Conservation (phyloP, 2,888 invertebrate genomes). For the Pterostichus niger region DNA sequence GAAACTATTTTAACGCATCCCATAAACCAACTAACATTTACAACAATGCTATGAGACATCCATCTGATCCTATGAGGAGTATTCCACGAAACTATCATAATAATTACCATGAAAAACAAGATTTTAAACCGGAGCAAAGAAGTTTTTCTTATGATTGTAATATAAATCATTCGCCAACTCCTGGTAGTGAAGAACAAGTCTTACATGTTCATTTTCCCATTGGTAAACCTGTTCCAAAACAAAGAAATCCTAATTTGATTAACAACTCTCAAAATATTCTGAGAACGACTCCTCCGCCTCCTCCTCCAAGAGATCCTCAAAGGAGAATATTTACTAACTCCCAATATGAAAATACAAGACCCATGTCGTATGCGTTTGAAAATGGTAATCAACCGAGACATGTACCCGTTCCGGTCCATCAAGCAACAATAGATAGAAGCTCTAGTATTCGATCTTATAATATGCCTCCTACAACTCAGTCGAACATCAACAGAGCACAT, state of each 20-base stretch:
- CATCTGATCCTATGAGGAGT: slow-evolving; percentile 16
- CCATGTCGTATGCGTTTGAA: slow-evolving; percentile 80
- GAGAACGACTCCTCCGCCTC: slow-evolving; percentile 83
- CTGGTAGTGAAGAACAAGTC: slow-evolving; percentile 71
- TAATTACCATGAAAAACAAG: slow-evolving; percentile 12
- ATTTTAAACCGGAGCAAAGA: slow-evolving; percentile 70
- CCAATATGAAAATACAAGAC: slow-evolving; percentile 76
- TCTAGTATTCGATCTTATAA: slow-evolving; percentile 66
- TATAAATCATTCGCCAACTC: slow-evolving; percentile 73
- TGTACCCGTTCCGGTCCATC: slow-evolving; percentile 71
- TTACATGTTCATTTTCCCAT: slow-evolving; percentile 74
- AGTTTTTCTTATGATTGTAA: slow-evolving; percentile 75
- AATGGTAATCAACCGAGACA: slow-evolving; percentile 72
- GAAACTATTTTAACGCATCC: slow-evolving; percentile 61
- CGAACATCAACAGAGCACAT: slow-evolving; percentile 67
- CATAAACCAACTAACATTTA: slow-evolving; percentile 58
- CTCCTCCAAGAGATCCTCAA: slow-evolving; percentile 88
- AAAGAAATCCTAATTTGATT: slow-evolving; percentile 73
- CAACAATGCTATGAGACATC: slow-evolving; percentile 11
- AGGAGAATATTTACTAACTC: slow-evolving; percentile 79
- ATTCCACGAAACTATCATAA: slow-evolving; percentile 12
- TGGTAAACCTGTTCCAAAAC: slow-evolving; percentile 70
- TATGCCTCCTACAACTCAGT: slow-evolving; percentile 23
- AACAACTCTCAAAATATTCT: slow-evolving; percentile 69
- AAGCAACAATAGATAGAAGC: slow-evolving; percentile 52